Base-by-base conservation (phyloP, 2,797 vertebrate genomes). In the Buphagus erythrorhynchus region DNA sequence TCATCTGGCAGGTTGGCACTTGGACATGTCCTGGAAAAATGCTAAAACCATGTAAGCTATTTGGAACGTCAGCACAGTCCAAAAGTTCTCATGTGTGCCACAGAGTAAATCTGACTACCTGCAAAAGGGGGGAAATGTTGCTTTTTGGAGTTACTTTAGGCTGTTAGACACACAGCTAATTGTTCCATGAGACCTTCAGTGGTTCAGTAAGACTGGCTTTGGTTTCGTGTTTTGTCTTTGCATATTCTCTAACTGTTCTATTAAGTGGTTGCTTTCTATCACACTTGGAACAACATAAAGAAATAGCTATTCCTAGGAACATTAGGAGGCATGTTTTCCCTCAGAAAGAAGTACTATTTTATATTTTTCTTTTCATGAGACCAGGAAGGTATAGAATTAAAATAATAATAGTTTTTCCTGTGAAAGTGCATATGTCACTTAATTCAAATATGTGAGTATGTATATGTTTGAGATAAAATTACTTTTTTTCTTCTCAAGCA, bases 1-100 rank as follows among this genome's bases (percentile, higher is more conserved):
- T 95, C 79, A 82, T 90, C 66, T 94, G 96, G 46, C 80, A 97
- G 76, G 75, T 51, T 96, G 89, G 80, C 1, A 0, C 81, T 94
- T 12, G 2, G 87, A 73, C 49, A 78, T 0, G 0, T 93, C 55
- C 79, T 92, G 69, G 48, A 94, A 87, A 66, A 82, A 22, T 22
- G 29, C 71, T 91, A 78, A 90, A 90, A 42, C 33, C 31, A 11
- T 14, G 15, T 91, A 86, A 93, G 24, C 55, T 33, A 20, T 88
- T 89, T 0, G 0, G 58, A 78, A 52, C 9, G 35, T 65, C 72
- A 86, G 36, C 74, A 65, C 42, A 40, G 59, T 88, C 94, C 43
- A 71, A 90, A 93, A 24, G 26, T 81, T 91, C 33, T 92, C 63
- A 25, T 42, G 14, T 11, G 1, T 52, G 40, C 26, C 72, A 48